A percentile compares a stretch with the other conserved stretches of the same genome.
phyloP scores from a whole-genome alignment of 2,888 invertebrate species.

The Pandemis corylana region DNA sequence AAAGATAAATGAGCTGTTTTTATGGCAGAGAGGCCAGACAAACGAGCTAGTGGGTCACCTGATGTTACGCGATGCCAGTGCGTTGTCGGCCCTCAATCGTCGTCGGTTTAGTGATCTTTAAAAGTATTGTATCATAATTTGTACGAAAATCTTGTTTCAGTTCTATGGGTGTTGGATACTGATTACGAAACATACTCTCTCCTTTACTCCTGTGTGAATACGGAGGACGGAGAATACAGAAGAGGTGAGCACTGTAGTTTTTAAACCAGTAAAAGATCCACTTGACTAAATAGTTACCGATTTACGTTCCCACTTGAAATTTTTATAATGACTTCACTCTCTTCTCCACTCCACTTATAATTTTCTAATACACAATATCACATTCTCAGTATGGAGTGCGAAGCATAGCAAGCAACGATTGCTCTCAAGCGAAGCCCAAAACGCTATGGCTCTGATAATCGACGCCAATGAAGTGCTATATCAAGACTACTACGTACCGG shows the following conservation, averaged over 20 bases:
- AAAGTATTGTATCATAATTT: background rate
- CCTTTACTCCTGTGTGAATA: slow-evolving; percentile 68
- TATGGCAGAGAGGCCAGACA: too few species aligned
- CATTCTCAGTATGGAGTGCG: slow-evolving; percentile 72
- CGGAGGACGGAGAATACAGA: slow-evolving; percentile 58
- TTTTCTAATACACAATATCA: background rate
- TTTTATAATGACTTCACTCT: too few species aligned
- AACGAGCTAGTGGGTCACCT: too few species aligned
- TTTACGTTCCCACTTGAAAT: too few species aligned
- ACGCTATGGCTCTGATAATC: slow-evolving; percentile 56
- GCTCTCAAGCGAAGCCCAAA: slow-evolving; percentile 53
- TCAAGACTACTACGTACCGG: slow-evolving; percentile 58
- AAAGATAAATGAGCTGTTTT: too few species aligned
- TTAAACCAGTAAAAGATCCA: background rate
- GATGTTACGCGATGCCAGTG: too few species aligned
- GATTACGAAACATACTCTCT: slow-evolving; percentile 71
- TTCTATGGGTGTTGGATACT: slow-evolving; percentile 69
- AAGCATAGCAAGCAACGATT: slow-evolving; percentile 66
- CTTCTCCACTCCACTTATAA: background rate
- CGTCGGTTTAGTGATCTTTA: too few species aligned
- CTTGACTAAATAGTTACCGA: background rate
- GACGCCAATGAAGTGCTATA: slow-evolving; percentile 56
- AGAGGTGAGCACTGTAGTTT: slow-evolving; percentile 58
- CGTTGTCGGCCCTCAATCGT: too few species aligned
- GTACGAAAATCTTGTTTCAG: slow-evolving; percentile 54